Percentiles rank a stretch among this genome's conserved stretches.
Evolutionary conservation across 2,113 vertebrate genomes (phyloP).

Genomic region (Rynchops niger): DNA sequence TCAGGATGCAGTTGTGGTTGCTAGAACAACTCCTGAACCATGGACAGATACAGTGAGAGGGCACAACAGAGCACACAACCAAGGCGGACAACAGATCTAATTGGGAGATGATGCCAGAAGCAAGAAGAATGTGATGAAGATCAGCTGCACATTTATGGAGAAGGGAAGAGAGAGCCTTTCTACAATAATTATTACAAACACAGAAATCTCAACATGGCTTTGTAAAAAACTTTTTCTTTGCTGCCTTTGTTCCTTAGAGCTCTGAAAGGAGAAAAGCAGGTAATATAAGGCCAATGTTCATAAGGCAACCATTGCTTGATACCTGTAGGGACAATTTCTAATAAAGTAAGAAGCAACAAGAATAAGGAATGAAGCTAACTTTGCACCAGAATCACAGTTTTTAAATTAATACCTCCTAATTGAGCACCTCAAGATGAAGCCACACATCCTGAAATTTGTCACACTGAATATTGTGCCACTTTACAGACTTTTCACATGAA

Average conservation of each 20-base stretch:
- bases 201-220: not conserved
- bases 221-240: not conserved
- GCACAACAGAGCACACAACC: not conserved
- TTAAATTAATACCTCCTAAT: not conserved
- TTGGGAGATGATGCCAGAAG: not conserved
- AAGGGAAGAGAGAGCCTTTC: not conserved
- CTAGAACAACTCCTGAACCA: not conserved
- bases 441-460: not conserved
- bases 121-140: not conserved
- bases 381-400: not conserved
- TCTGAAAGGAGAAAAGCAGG: not conserved
- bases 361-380: not conserved
- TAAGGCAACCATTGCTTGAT: not conserved
- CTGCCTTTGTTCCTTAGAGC: not conserved
- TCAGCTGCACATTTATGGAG: not conserved
- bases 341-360: not conserved
- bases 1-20: accelerated
- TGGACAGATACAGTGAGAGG: not conserved
- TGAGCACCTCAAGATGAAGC: not conserved
- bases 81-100: not conserved
- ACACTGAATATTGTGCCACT: not conserved
- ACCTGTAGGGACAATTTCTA: not conserved
- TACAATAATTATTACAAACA: not conserved
- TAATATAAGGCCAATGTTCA: not conserved
- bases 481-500: not conserved